Evolutionary conservation across 2,888 invertebrate species (phyloP), one percentile per base, ranked within the genome.

Genomic region (Xestia sexstrigata): DNA sequence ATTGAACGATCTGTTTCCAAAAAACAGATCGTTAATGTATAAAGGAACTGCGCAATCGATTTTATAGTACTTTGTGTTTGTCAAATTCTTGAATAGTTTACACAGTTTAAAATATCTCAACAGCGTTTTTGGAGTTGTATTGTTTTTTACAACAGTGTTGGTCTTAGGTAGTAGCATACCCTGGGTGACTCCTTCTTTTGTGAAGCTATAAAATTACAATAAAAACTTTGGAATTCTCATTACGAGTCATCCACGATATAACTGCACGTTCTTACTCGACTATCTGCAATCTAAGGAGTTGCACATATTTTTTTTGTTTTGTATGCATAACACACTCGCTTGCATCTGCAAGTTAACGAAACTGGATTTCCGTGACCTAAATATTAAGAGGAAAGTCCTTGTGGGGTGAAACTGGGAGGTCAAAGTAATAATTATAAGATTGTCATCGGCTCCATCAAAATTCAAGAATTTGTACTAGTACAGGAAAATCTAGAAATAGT

Each of bases 291-390:
- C 87, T 88, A 76, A 76, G 39, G 60, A 79, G 81, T 86, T 86
- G 87, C 85, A 81, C 70, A 78, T 77, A 11, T 81, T 82, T 82
- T 80, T 80, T 79, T 73, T 87, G 79, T 89, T 90, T 87, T 72
- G 88, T 89, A 91, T 91, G 90, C 91, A 79, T 74, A 67, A 73
- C 85, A 73, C 76, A 79, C 76, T 87, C 82, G 81, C 76, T 89
- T 90, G 87, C 89, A 87, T 90, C 69, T 89, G 76, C 75, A 76
- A 85, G 86, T 85, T 89, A 86, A 82, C 84, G 83, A 83, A 88
- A 89, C 89, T 81, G 78, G 84, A 82, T 89, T 87, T 88, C 91
- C 92, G 88, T 92, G 92, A 92, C 91, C 90, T 72, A 89, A 90
- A 91, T 90, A 81, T 89, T 81, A 88, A 85, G 79, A 90, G 91